phyloP scores from a whole-genome alignment of 2,113 vertebrate genomes.

The Erythrocercus mccallii region DNA sequence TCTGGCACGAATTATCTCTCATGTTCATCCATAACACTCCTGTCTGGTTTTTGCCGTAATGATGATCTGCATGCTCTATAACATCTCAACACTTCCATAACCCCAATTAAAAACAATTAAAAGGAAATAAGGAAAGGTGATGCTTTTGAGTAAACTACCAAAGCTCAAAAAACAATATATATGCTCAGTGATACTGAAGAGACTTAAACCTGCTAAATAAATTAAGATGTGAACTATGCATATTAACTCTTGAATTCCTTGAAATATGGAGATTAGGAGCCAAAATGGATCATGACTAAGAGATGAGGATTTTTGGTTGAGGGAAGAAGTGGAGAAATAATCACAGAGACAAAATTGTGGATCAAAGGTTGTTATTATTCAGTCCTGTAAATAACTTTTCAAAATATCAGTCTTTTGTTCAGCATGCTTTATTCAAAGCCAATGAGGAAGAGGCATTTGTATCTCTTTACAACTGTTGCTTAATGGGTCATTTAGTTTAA shows the following conservation, averaged over 20 bases:
- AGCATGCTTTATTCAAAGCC: background rate
- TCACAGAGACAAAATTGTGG: background rate
- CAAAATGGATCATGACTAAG: background rate
- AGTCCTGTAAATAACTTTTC: background rate
- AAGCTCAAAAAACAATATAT: background rate
- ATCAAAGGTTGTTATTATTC: background rate
- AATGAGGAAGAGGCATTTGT: background rate
- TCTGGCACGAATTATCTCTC: too few relatives aligned
- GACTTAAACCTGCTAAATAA: background rate
- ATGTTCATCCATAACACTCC: too few relatives aligned
- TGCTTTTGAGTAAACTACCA: background rate
- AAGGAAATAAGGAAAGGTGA: background rate
- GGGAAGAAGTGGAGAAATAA: background rate
- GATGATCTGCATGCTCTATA: background rate
- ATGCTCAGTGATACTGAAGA: background rate
- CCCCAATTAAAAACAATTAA: background rate
- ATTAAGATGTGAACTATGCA: background rate
- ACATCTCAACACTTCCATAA: background rate
- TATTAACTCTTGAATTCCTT: background rate
- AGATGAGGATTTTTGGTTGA: background rate
- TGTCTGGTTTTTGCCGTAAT: background rate
- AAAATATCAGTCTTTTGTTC: background rate
- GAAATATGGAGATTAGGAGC: background rate
- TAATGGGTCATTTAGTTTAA: background rate
- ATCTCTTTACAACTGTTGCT: background rate